Conservation (phyloP, 2,888 invertebrate species). For the Pherbina coryleti region DNA sequence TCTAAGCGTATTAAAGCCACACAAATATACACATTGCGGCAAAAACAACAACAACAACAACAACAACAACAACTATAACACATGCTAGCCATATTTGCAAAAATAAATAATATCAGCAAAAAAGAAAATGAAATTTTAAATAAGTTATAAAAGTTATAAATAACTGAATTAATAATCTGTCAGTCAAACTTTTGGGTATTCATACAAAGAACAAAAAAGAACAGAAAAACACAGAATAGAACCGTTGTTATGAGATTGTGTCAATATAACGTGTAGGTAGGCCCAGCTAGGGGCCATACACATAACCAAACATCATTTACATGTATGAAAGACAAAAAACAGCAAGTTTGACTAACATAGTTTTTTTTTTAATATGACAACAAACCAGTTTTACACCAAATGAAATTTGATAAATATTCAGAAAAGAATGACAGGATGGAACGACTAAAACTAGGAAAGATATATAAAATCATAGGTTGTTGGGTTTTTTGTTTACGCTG, state of each 20-base stretch:
- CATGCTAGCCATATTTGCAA: constrained; percentile 6
- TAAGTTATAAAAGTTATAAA: constrained; percentile 9
- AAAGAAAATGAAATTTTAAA: background rate
- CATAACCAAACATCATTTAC: no score
- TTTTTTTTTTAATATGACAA: no score
- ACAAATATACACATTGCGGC: background rate
- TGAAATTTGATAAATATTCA: no score
- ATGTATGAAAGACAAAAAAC: no score
- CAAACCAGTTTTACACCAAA: no score
- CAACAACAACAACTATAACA: background rate
- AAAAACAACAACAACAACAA: background rate
- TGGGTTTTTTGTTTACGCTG: no score
- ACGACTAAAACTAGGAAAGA: no score
- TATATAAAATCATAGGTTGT: no score
- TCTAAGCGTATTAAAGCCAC: background rate
- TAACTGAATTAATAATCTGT: constrained; percentile 16
- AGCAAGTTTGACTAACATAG: no score
- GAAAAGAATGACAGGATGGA: no score
- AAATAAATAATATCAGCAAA: background rate
- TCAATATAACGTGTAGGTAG: background rate
- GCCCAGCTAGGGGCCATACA: background rate
- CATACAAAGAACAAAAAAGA: background rate
- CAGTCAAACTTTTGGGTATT: constrained; percentile 17
- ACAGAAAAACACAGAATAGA: no score
- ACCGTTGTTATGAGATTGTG: no score